Evolutionary conservation across 2,797 vertebrate species (phyloP).

Genomic region (Scolopax bukidnonensis): DNA sequence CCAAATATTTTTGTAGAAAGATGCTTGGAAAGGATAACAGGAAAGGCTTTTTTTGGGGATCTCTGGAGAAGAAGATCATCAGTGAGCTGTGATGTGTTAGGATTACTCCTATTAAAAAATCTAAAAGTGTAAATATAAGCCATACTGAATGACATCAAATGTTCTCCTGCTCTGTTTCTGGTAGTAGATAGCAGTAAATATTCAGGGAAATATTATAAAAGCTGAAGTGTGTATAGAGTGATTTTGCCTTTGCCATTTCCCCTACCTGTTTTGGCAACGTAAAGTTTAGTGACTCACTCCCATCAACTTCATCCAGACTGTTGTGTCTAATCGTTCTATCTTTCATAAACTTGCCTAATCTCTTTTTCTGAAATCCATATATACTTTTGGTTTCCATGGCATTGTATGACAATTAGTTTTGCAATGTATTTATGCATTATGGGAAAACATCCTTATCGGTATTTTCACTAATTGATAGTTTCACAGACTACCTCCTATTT

Average conservation of each 20-base stretch:
- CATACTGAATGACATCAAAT: neutral
- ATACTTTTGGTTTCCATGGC: neutral
- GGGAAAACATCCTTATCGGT: neutral
- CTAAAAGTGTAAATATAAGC: neutral
- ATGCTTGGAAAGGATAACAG: neutral
- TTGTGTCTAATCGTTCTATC: neutral
- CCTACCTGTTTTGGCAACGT: neutral
- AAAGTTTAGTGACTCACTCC: neutral
- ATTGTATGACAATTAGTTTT: neutral
- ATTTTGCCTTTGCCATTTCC: neutral
- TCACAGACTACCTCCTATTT: neutral
- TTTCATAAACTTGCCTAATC: neutral
- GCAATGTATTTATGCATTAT: neutral
- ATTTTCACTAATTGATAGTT: neutral
- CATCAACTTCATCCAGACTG: neutral
- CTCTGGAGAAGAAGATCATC: neutral
- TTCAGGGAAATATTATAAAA: neutral
- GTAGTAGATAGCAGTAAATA: neutral
- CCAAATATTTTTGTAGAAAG: neutral
- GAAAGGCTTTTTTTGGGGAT: neutral
- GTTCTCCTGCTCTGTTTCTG: neutral
- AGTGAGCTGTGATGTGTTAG: neutral
- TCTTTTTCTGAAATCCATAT: neutral
- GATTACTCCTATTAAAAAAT: neutral
- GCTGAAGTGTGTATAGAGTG: rapidly evolving